These are phyloP conservation scores for Betta splendens DNA, from an alignment of 2,797 vertebrate species.

Conservation along the genomic window DNA sequence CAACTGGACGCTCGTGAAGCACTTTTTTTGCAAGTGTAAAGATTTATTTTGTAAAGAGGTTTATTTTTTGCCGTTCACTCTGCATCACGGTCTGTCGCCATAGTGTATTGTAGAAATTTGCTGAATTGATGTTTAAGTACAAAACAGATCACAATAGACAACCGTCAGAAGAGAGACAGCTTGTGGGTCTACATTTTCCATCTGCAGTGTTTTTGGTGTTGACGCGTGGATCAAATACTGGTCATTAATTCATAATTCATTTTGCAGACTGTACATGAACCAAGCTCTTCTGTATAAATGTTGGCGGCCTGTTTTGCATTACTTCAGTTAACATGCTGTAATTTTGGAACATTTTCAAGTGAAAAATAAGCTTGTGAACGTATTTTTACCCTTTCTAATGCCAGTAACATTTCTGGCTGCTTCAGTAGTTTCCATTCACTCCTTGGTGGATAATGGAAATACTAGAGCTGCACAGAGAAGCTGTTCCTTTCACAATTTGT, in stretches of 20 bases:
- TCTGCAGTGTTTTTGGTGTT: conserved; percentile 30
- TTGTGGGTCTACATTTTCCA: conserved; percentile 27
- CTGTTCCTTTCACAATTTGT: conserved; percentile 58
- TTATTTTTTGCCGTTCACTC: conserved; percentile 77
- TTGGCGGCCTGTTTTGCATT: conserved; percentile 25
- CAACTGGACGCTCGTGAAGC: conserved; percentile 74
- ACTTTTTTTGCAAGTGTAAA: conserved; percentile 84
- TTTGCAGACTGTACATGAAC: conserved; percentile 27
- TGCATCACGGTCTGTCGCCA: conserved; percentile 71
- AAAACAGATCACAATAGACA: conserved; percentile 33
- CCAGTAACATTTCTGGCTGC: conserved; percentile 34
- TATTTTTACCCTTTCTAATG: not conserved
- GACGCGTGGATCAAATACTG: conserved; percentile 25
- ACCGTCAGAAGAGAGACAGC: not conserved
- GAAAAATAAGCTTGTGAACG: conserved; percentile 16
- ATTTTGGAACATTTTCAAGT: conserved; percentile 28
- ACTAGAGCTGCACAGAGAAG: conserved; percentile 32
- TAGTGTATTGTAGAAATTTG: conserved; percentile 67
- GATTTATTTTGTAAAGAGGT: conserved; percentile 78
- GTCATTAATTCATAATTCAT: conserved; percentile 22
- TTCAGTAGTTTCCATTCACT: conserved; percentile 24
- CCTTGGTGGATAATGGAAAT: conserved; percentile 22
- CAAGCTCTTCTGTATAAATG: conserved; percentile 16
- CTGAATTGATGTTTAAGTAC: conserved; percentile 52
- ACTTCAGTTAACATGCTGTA: conserved; percentile 43